Evolutionary conservation across 2,888 invertebrate genomes (phyloP), one percentile per base, ranked within the genome.

Genomic region (Alviniconcha strummeri): DNA sequence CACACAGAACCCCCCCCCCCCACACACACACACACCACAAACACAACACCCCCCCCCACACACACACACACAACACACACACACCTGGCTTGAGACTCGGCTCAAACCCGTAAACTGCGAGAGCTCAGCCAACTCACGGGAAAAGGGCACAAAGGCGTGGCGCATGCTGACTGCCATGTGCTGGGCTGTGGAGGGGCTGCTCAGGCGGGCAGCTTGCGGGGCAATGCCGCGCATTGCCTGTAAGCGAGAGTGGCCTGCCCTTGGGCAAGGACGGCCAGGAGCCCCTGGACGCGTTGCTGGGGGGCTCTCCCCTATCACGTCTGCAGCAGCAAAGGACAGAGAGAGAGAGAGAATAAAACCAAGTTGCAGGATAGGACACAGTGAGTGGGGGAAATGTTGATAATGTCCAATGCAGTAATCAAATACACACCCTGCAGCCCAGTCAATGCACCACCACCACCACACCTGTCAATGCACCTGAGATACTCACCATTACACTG

Each of bases 81-180:
- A 36, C 36, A 36, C 36, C 3, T 36, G 36, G 36, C 36, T 1
- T 36, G 36, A 36, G 36, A 36, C 36, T 36, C 3, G 36, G 0
- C 36, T 36, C 36, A 36, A 36, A 36, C 36, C 36, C 36, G 36
- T 36, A 36, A 36, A 36, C 36, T 36, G 36, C 3, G 36, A 36
- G 36, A 36, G 36, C 36, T 4, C 60, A 8, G 13, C 13, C 60
- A 4, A 11, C 85, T 85, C 84, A 93, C 94, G 93, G 90, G 88
- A 85, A 84, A 92, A 92, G 19, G 94, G 93, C 71, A 94, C 87
- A 88, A 94, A 94, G 11, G 92, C 91, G 87, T 93, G 91, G 78
- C 94, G 90, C 91, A 94, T 92, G 85, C 93, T 93, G 84, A 94
- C 91, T 74, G 90, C 87, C 15, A 80, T 79, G 52, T 81, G 80